Base-by-base conservation (phyloP, 2,888 invertebrate species). In the Seira musarum region DNA sequence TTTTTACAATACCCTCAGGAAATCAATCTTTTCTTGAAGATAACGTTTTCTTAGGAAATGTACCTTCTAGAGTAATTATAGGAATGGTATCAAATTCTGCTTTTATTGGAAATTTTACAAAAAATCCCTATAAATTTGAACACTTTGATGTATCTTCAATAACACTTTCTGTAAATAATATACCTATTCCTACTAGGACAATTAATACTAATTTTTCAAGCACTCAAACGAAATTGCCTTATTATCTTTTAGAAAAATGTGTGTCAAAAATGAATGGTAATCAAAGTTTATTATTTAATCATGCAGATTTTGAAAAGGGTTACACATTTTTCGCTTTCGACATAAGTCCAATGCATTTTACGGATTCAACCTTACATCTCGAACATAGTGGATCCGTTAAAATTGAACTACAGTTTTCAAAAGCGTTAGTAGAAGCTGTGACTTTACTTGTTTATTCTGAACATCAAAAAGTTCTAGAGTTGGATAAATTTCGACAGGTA, bases 21-120 rank as follows among this genome's bases (percentile, higher is more conserved):
- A 83, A 86, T 17, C 85, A 85, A 40, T 84, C 83, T 10, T 86
- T 87, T 73, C 81, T 86, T 0, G 79, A 88, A 63, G 88, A 88
- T 65, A 88, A 88, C 67, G 53, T 88, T 8, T 87, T 87, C 72
- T 49, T 85, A 1, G 87, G 87, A 0, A 86, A 86, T 71, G 67
- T 88, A n/a, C 88, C 88, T 0, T 86, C 87, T 75, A 80, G 87
- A 61, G 78, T 88, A 10, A 82, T 88, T 21, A 25, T 88, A n/a
- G 87, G 86, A 3, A 87, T 88, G 60, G 83, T 87, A 0, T 35
- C 82, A 8, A 83, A 82, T 65, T 49, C 74, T 2, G 84, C 85
- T 0, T 86, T 85, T 67, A 84, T 83, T 17, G 87, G 87, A 24
- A 67, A 73, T 35, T 80, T 79, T 17, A 24, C n/a, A 6, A 68